Conservation (phyloP, 1,140 invertebrate genomes). For the Arctopsyche grandis region DNA sequence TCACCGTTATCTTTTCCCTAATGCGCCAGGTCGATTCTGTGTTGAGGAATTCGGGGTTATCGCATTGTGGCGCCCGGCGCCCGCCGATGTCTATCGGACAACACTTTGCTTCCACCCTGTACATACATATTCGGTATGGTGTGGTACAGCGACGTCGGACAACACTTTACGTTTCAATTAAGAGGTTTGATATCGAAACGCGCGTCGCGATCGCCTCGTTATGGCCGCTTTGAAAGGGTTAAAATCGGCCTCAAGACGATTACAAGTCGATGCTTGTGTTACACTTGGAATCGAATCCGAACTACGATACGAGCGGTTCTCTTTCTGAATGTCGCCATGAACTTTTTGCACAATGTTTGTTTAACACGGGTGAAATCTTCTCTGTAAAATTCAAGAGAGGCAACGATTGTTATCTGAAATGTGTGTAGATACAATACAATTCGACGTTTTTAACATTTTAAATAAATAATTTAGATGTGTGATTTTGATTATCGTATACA, state of each 20-base stretch:
- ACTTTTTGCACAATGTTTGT: too few species aligned
- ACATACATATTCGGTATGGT: too few species aligned
- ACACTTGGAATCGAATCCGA: too few species aligned
- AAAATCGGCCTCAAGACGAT: background rate
- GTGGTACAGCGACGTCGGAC: background rate
- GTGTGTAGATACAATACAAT: too few species aligned
- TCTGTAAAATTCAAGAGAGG: too few species aligned
- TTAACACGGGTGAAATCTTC: too few species aligned
- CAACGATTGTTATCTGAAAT: too few species aligned
- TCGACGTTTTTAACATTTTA: too few species aligned
- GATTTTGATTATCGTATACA: too few species aligned
- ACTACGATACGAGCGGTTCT: too few species aligned
- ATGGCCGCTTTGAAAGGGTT: background rate
- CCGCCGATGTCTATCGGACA: constrained; percentile 11
- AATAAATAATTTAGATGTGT: too few species aligned
- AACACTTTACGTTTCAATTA: constrained; percentile 14
- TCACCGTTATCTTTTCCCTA: constrained; percentile 1
- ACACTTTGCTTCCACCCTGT: background rate
- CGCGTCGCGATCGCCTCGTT: background rate
- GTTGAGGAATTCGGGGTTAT: background rate
- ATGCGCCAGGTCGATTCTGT: background rate
- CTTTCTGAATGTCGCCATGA: too few species aligned
- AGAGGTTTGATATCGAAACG: background rate
- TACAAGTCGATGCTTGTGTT: background rate
- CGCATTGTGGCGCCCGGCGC: background rate